Evolutionary conservation across 2,113 vertebrate genomes (phyloP), one percentile per base, ranked within the genome.

Genomic region (Lonchura striata): DNA sequence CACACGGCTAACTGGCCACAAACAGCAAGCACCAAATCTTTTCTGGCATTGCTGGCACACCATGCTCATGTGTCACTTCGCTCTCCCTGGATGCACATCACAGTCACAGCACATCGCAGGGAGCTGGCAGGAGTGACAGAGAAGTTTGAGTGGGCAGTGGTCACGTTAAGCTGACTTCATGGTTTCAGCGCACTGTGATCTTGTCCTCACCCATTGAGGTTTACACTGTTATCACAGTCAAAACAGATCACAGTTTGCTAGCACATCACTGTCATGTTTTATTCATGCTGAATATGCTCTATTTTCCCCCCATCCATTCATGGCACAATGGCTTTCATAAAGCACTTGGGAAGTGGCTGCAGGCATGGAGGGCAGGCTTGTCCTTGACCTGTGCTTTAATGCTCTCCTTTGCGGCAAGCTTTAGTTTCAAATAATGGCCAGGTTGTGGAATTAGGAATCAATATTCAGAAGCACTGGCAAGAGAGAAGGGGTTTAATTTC

Each of bases 371-470:
- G 85, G 54, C 78, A 84, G 42, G 63, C 54, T 66, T 86, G 96
- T 82, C 93, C 94, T 96, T 96, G 93, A 95, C 83, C 86, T 82
- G 68, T 50, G 88, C 68, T 96, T 94, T 94, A 94, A 59, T 9
- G 8, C 69, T 91, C 66, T 50, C 64, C 59, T 95, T 46, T 94
- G 93, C 0, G 6, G 93, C 80, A 86, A 86, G 88, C 82, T 96
- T 96, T 64, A 75, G 88, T 96, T 95, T 97, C 95, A 95, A 96
- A 92, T 94, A 97, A 95, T 75, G 68, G 94, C 80, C 92, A 94
- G 92, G 86, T 93, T 93, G 90, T 94, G 80, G 93, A 91, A 92
- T 83, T 77, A 93, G 56, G 71, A 93, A 95, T 96, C 94, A 83
- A 93, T 88, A 95, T 46, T 53, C 76, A 86, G 72, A 56, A 92